Evolutionary conservation across 2,113 vertebrate species (phyloP).

Genomic region (Centropus bengalensis): DNA sequence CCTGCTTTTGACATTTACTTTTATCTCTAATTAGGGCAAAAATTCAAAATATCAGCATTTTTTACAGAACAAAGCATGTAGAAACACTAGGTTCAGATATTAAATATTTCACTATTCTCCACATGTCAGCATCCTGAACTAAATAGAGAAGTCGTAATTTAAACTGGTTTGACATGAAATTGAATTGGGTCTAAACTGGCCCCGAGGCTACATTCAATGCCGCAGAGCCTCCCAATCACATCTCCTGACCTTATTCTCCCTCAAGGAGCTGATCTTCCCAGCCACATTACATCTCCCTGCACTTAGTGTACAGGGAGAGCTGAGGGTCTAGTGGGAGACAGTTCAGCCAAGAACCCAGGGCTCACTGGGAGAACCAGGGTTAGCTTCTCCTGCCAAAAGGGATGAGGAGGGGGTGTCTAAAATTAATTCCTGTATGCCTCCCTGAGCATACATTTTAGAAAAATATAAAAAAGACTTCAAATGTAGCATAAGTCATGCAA

Average conservation of each 20-base stretch:
- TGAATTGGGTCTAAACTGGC: constrained; percentile 9
- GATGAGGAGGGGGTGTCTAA: not conserved
- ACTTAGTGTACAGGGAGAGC: not conserved
- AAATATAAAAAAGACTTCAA: not conserved
- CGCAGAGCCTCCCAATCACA: not conserved
- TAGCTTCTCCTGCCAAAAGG: not conserved
- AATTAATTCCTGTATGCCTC: not conserved
- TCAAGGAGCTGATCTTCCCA: not conserved
- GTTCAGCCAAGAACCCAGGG: not conserved
- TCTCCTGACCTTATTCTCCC: not conserved
- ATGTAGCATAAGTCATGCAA: not conserved
- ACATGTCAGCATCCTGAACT: not conserved
- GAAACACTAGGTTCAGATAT: not conserved
- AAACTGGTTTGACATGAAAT: constrained; percentile 20
- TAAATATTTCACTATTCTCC: not conserved
- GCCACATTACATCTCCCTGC: not conserved
- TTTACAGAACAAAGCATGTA: not conserved
- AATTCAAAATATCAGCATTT: not conserved
- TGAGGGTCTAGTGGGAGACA: accelerated
- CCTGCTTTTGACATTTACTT: not conserved
- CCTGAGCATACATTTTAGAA: not conserved
- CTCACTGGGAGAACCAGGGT: not conserved
- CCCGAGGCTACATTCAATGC: not conserved
- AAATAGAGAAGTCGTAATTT: not conserved
- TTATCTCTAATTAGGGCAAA: constrained; percentile 10